phyloP scores from a whole-genome alignment of 2,888 invertebrate genomes.

The Lasioglossum leucozonium region DNA sequence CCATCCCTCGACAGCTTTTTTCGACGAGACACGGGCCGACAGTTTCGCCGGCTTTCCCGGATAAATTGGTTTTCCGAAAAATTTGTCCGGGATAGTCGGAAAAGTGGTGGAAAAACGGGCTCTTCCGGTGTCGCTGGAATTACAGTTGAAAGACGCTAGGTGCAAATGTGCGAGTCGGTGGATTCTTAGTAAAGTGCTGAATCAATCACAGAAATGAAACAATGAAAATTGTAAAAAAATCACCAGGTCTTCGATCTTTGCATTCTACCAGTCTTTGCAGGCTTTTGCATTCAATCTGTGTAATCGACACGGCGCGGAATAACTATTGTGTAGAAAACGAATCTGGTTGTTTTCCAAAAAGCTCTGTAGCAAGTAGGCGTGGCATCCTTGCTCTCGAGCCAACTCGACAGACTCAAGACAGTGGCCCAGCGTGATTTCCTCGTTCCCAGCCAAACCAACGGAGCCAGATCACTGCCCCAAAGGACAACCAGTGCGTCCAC shows the following conservation, averaged over 20 bases:
- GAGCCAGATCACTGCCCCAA: background rate
- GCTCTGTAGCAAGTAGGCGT: background rate
- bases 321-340: too few relatives aligned
- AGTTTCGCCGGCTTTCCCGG: background rate
- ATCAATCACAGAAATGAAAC: background rate
- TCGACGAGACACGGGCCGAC: background rate
- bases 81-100: background rate
- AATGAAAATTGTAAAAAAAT: background rate
- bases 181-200: background rate
- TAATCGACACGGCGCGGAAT: too few relatives aligned
- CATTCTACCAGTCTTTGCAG: too few relatives aligned
- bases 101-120: background rate
- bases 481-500: background rate
- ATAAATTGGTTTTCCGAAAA: background rate
- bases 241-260: too few relatives aligned
- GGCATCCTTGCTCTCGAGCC: background rate
- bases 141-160: background rate
- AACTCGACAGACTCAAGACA: background rate
- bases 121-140: background rate
- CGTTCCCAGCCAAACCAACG: background rate
- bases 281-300: too few relatives aligned
- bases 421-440: background rate
- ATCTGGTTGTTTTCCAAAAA: too few relatives aligned
- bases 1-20: background rate
- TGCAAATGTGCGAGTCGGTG: background rate